phyloP scores from a whole-genome alignment of 1,140 invertebrate genomes.

The Trachymyrmex septentrionalis region DNA sequence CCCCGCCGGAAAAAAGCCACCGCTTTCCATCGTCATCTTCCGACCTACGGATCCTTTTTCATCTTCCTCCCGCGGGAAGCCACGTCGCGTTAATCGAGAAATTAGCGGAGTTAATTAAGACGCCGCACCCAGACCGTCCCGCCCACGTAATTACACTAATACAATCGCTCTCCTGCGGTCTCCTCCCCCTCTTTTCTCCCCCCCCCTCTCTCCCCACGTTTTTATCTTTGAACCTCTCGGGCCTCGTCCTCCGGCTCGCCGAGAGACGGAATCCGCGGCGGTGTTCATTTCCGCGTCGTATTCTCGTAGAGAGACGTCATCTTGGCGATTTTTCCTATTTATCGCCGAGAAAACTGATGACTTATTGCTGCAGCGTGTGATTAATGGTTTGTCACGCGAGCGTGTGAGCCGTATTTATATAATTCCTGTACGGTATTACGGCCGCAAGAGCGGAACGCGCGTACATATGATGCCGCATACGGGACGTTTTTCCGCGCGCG shows the following conservation, averaged over 20 bases:
- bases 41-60: not conserved
- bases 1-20: not conserved
- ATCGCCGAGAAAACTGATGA: not conserved
- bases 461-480: slow-evolving; percentile 10
- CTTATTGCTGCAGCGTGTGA: slow-evolving; percentile 1
- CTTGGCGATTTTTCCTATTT: not conserved
- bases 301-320: not conserved
- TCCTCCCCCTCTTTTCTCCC: not conserved
- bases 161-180: slow-evolving; percentile 19
- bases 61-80: not conserved
- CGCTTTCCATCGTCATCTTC: slow-evolving; percentile 1
- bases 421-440: not conserved
- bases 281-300: not conserved
- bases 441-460: not conserved
- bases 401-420: too few species aligned
- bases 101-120: slow-evolving; percentile 75
- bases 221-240: not conserved
- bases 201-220: not conserved
- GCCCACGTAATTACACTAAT: slow-evolving; percentile 65
- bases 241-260: not conserved
- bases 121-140: slow-evolving; percentile 46
- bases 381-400: slow-evolving; percentile 22
- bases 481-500: slow-evolving; percentile 11
- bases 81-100: slow-evolving; percentile 69
- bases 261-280: not conserved